A percentile compares a stretch with the other conserved stretches of the same genome.
Conservation (phyloP, 2,113 vertebrate genomes). For the Poeciliopsis turrubarensis region DNA sequence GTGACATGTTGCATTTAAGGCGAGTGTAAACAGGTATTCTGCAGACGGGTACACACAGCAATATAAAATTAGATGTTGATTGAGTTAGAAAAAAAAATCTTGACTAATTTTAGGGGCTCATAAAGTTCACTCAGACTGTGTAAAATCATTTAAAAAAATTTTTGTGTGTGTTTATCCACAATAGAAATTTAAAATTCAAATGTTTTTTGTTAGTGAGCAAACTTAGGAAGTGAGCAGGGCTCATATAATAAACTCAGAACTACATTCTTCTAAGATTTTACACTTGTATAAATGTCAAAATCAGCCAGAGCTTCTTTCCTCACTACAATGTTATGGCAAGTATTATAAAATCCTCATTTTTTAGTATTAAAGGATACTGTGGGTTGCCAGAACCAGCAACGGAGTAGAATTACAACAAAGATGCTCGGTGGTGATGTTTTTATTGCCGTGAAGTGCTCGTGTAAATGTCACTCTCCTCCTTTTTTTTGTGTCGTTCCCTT, state of each 20-base stretch:
- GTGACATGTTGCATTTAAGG: too few relatives aligned
- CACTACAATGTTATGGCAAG: not conserved
- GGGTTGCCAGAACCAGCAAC: not conserved
- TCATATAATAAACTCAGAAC: not conserved
- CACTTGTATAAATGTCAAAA: not conserved
- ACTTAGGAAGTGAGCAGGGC: not conserved
- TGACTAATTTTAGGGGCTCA: too few relatives aligned
- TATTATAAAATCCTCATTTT: not conserved
- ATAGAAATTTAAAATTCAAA: too few relatives aligned
- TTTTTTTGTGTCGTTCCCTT: conserved; percentile 7
- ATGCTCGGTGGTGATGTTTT: conserved; percentile 14
- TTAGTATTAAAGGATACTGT: not conserved
- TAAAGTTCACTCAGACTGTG: too few relatives aligned
- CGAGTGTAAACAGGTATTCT: too few relatives aligned
- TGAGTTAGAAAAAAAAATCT: too few relatives aligned
- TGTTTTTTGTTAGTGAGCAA: too few relatives aligned
- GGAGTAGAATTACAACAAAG: conserved; percentile 21
- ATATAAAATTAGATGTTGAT: too few relatives aligned
- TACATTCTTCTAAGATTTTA: conserved; percentile 1
- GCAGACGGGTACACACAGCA: too few relatives aligned
- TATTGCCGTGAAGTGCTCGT: conserved; percentile 31
- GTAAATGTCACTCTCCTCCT: conserved; percentile 27
- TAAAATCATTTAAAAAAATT: too few relatives aligned
- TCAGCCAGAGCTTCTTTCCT: conserved; percentile 1
- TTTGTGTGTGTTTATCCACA: too few relatives aligned